Conservation (phyloP, 1,140 invertebrate species). For the Cotesia chilonis region DNA sequence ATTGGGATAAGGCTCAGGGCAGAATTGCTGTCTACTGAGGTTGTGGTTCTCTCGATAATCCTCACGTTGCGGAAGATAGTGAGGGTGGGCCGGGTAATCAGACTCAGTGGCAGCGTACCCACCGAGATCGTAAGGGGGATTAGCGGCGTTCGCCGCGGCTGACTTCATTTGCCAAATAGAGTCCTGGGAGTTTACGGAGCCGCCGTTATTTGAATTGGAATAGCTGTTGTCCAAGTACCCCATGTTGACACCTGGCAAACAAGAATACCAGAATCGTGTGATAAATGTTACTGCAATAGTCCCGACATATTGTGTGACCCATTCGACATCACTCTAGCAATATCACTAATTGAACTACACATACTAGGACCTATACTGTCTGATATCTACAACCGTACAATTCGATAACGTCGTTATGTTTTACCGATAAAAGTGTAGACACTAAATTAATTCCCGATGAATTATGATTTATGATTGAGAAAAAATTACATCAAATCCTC, state of each 20-base stretch:
- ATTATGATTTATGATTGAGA: too few relatives aligned
- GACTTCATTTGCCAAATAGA: conserved; percentile 95
- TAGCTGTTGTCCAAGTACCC: conserved; percentile 91
- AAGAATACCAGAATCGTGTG: conserved; percentile 23
- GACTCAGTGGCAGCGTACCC: conserved; percentile 81
- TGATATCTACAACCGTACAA: not conserved
- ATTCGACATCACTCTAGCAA: conserved; percentile 16
- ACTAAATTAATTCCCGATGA: too few relatives aligned
- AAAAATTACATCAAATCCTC: too few relatives aligned
- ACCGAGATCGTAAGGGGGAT: conserved; percentile 80
- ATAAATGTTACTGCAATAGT: conserved; percentile 16
- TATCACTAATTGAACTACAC: conserved; percentile 13
- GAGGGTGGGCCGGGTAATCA: conserved; percentile 86
- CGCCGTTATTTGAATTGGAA: conserved; percentile 90
- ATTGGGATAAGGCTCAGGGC: conserved; percentile 83
- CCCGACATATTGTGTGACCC: not conserved
- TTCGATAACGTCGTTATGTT: too few relatives aligned
- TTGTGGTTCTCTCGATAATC: conserved; percentile 81
- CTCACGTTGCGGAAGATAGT: conserved; percentile 74
- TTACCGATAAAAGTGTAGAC: too few relatives aligned
- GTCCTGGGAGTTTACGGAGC: conserved; percentile 92
- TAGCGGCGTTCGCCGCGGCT: conserved; percentile 74
- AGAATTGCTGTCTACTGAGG: conserved; percentile 84
- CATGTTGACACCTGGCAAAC: conserved; percentile 78
- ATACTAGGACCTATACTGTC: too few relatives aligned